Base-by-base conservation (phyloP, 2,113 vertebrate genomes). In the Scytalopus superciliaris region DNA sequence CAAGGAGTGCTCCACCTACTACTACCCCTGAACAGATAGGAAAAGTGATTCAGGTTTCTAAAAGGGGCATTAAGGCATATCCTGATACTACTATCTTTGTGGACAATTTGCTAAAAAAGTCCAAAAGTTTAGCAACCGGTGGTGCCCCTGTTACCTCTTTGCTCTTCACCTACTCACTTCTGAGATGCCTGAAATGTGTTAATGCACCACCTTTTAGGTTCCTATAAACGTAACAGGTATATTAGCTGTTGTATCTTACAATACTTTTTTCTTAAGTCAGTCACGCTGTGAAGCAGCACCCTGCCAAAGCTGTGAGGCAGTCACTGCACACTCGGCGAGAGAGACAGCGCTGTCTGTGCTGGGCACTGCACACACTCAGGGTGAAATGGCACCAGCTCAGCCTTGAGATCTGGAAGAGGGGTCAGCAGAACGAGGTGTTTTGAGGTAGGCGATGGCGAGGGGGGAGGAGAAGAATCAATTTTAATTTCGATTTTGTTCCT, bases 401-500 rank as follows among this genome's bases (percentile, higher is more conserved):
- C 81, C 91, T 21, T 3, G 47, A 76, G 94, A 87, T 19, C 70
- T 10, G 55, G 53, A 30, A 73, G 35, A 45, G 22, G n/a, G 75
- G 87, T 91, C 91, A 78, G 84, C 87, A 62, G 37, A 87, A 75
- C 9, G 14, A 39, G 6, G 10, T 1, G 72, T 55, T 4, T 4
- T 52, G 39, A 84, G 72, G 27, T 3, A 31, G 85, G 52, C 14
- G 19, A 56, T 3, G 8, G 47, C 5, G 11, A 80, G 56, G 45
- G 19, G 39, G 37, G 25, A 55, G 66, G 40, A 69, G 75, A 82
- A 88, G 30, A 82, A 77, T 57, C 68, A 72, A 37, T 82, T 83
- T 95, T 89, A 86, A 94, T 95, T 93, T 96, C 17, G 24, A 78
- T 70, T 50, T 73, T 79, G 87, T 94, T 92, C 95, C 96, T 97